These are phyloP conservation scores for Uromys caudimaculatus DNA, from an alignment of 2,797 vertebrate genomes.

Conservation along the genomic window DNA sequence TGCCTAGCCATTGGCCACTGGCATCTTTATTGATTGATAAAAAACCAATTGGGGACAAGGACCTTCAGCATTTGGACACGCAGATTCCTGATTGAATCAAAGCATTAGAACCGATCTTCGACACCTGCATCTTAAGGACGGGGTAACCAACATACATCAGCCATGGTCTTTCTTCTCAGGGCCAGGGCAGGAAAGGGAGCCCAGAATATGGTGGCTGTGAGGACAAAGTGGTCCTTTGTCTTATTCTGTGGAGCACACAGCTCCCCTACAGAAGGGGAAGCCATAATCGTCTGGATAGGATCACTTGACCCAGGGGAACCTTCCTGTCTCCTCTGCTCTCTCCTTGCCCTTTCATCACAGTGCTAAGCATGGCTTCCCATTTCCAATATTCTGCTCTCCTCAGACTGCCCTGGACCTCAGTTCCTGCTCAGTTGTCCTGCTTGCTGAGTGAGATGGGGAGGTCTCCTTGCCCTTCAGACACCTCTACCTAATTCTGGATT, in stretches of 20 bases:
- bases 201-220: background rate
- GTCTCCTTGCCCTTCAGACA: background rate
- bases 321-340: background rate
- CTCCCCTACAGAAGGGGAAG: background rate
- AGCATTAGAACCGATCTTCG: no score
- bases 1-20: no score
- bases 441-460: background rate
- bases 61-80: no score
- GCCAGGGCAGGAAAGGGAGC: background rate
- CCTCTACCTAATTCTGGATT: background rate
- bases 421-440: background rate
- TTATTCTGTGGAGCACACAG: background rate
- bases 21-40: no score
- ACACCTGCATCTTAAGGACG: no score
- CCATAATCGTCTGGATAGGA: background rate
- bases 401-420: background rate
- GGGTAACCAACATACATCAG: no score
- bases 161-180: background rate
- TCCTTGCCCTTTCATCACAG: background rate
- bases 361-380: background rate
- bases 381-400: background rate
- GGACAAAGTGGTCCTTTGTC: background rate
- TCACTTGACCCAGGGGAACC: background rate
- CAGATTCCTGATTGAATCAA: no score
- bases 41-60: no score